phyloP scores from a whole-genome alignment of 2,888 invertebrate species.

The Cheiracanthium punctorium region DNA sequence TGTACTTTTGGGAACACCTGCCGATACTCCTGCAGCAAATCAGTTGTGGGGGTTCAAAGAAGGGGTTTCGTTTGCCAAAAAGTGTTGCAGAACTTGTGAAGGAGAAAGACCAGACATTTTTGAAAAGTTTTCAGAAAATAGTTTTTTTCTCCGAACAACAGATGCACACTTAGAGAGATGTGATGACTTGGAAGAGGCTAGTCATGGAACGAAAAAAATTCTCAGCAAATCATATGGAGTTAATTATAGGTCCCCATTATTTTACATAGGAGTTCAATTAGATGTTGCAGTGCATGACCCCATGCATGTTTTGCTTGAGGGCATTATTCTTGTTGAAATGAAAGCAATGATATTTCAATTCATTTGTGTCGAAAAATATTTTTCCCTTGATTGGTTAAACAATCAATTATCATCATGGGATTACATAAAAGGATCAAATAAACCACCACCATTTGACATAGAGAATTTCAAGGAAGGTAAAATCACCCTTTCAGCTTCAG shows the following conservation, averaged over 20 bases:
- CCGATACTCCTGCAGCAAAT: constrained; percentile 30
- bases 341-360: constrained; percentile 18
- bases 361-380: constrained; percentile 2
- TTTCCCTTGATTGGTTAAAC: constrained; percentile 14
- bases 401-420: background rate
- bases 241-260: background rate
- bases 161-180: constrained; percentile 6
- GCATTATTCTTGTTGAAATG: constrained; percentile 17
- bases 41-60: constrained; percentile 32
- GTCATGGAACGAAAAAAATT: background rate
- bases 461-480: background rate
- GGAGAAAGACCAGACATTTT: constrained; percentile 11
- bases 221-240: constrained; percentile 16
- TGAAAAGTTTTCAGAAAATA: background rate
- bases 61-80: constrained; percentile 17
- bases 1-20: constrained; percentile 5
- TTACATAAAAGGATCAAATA: constrained; percentile 5
- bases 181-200: background rate
- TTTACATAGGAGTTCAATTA: background rate
- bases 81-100: constrained; percentile 33
- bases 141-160: background rate
- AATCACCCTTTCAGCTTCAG: background rate
- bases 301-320: constrained; percentile 29
- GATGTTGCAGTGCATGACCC: background rate
- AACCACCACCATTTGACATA: constrained; percentile 5